Conservation (phyloP, 2,797 vertebrate species). For the Otus scops region DNA sequence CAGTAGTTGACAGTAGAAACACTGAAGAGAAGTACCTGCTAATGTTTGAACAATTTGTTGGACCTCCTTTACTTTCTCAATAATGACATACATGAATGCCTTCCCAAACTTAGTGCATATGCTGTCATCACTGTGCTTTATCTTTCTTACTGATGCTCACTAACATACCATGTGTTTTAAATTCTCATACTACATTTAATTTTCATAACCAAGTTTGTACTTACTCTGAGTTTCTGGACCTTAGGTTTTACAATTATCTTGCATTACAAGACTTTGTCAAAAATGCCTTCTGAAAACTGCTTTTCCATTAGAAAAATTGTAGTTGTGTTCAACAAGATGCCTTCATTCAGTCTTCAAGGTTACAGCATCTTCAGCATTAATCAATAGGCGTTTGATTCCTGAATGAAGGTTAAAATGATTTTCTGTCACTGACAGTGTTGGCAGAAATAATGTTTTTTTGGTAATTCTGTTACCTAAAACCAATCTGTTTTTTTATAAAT, state of each 20-base stretch:
- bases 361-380: conserved; percentile 29
- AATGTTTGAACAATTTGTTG: neutral
- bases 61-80: neutral
- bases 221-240: conserved; percentile 36
- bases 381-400: conserved; percentile 52
- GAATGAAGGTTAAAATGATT: conserved; percentile 42
- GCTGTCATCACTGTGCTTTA: neutral
- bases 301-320: conserved; percentile 23
- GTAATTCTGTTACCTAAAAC: neutral
- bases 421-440: conserved; percentile 5
- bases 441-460: neutral
- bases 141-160: neutral
- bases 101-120: neutral
- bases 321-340: conserved; percentile 44
- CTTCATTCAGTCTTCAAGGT: conserved; percentile 59
- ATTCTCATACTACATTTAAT: neutral
- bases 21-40: neutral
- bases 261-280: neutral
- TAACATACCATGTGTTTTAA: neutral
- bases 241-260: conserved; percentile 48
- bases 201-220: neutral
- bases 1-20: neutral
- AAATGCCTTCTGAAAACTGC: conserved; percentile 30
- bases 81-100: neutral
- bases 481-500: neutral